Percentiles rank a stretch among this genome's conserved stretches.
These are phyloP conservation scores for Hermaeophaga mercurialis DNA, from an alignment of 2,888 invertebrate genomes.

Conservation along the genomic window DNA sequence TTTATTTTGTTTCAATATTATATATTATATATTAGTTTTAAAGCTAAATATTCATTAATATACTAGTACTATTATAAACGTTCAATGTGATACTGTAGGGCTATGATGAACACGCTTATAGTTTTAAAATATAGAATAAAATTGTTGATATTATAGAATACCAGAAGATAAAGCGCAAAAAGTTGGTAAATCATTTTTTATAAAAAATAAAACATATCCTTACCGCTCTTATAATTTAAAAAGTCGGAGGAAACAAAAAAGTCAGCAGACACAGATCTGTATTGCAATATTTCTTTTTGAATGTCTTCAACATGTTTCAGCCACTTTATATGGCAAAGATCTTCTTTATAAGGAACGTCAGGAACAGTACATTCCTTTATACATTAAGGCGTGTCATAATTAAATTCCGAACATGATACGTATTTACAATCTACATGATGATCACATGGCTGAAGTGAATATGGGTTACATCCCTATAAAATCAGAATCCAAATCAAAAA, in stretches of 20 bases:
- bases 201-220: too few species aligned
- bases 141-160: too few species aligned
- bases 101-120: too few species aligned
- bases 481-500: too few species aligned
- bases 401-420: slow-evolving; percentile 9
- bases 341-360: slow-evolving; percentile 43
- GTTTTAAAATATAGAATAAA: too few species aligned
- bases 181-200: too few species aligned
- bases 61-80: too few species aligned
- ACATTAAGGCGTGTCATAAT: slow-evolving; percentile 19
- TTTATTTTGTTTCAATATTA: too few species aligned
- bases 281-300: slow-evolving; percentile 74
- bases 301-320: slow-evolving; percentile 63
- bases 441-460: slow-evolving; percentile 31
- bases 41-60: too few species aligned
- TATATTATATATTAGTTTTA: too few species aligned
- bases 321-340: background rate
- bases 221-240: slow-evolving; percentile 76
- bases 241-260: slow-evolving; percentile 85
- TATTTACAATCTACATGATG: slow-evolving; percentile 20
- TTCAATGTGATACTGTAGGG: too few species aligned
- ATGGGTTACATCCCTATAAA: slow-evolving; percentile 34
- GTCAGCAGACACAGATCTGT: slow-evolving; percentile 84
- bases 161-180: too few species aligned
- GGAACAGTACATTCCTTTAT: slow-evolving; percentile 32